These are phyloP conservation scores for Troides oblongomaculatus DNA, from an alignment of 2,888 invertebrate species.

Conservation along the genomic window DNA sequence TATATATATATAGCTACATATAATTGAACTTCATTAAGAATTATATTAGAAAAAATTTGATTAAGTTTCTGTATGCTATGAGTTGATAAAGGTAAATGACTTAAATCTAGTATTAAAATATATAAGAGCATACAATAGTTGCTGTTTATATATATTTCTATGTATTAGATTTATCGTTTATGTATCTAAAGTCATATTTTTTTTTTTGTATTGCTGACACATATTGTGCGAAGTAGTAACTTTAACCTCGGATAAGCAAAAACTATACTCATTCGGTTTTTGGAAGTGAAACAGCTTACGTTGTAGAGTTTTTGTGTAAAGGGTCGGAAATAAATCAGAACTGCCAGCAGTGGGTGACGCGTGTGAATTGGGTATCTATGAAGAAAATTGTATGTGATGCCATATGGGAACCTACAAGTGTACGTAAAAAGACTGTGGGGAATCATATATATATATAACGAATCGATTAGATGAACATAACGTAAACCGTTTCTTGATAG, in stretches of 20 bases:
- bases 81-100: too few species aligned
- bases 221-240: constrained; percentile 2
- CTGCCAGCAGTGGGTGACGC: constrained; percentile 43
- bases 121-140: background rate
- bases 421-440: background rate
- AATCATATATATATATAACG: background rate
- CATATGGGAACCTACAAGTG: background rate
- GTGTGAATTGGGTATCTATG: constrained; percentile 29
- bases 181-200: background rate
- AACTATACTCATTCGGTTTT: constrained; percentile 42
- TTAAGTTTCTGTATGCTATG: too few species aligned
- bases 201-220: background rate
- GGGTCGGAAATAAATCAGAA: constrained; percentile 58
- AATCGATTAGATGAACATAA: background rate
- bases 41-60: too few species aligned
- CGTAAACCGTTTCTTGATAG: too few species aligned
- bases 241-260: constrained; percentile 31
- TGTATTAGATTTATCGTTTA: background rate
- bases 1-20: too few species aligned
- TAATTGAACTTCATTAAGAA: too few species aligned
- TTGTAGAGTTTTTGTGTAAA: constrained; percentile 53
- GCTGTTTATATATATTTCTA: too few species aligned
- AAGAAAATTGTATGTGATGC: constrained; percentile 18
- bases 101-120: too few species aligned
- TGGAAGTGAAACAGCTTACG: constrained; percentile 52